Evolutionary conservation across 2,797 vertebrate genomes (phyloP).

Genomic region (Brachyalestes nurse): DNA sequence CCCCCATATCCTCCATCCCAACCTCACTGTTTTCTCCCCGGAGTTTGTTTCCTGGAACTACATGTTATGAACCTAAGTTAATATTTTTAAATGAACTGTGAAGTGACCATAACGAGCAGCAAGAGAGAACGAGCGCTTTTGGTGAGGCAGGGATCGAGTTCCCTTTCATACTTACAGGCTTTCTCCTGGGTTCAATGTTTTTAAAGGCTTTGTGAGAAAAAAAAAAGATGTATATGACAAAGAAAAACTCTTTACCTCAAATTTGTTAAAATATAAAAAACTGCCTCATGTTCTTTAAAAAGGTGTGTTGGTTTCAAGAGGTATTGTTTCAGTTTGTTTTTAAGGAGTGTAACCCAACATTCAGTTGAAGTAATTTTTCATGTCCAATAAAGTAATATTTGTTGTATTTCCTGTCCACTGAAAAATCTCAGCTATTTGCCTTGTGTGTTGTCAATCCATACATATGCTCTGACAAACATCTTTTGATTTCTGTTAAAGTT

Average conservation of each 20-base stretch:
- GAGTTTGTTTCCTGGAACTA: constrained; percentile 71
- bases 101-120: constrained; percentile 66
- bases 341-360: constrained; percentile 76
- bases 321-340: constrained; percentile 69
- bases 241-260: constrained; percentile 83
- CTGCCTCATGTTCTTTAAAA: constrained; percentile 82
- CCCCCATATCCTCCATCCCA: constrained; percentile 48
- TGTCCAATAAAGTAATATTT: constrained; percentile 82
- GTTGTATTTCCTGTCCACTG: constrained; percentile 68
- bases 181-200: constrained; percentile 73
- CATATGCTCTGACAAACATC: too few species aligned
- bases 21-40: constrained; percentile 54
- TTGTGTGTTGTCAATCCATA: constrained; percentile 4
- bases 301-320: constrained; percentile 79
- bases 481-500: too few species aligned
- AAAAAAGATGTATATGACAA: constrained; percentile 75
- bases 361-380: constrained; percentile 81
- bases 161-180: constrained; percentile 72
- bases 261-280: constrained; percentile 81
- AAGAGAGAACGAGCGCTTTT: constrained; percentile 58
- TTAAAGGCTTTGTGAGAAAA: constrained; percentile 79
- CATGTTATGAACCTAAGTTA: constrained; percentile 69
- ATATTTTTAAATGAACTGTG: constrained; percentile 81
- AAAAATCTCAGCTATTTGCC: constrained; percentile 40
- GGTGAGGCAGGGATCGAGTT: constrained; percentile 75